Evolutionary conservation across 2,797 vertebrate genomes (phyloP).

Genomic region (Cichlasoma orientale): DNA sequence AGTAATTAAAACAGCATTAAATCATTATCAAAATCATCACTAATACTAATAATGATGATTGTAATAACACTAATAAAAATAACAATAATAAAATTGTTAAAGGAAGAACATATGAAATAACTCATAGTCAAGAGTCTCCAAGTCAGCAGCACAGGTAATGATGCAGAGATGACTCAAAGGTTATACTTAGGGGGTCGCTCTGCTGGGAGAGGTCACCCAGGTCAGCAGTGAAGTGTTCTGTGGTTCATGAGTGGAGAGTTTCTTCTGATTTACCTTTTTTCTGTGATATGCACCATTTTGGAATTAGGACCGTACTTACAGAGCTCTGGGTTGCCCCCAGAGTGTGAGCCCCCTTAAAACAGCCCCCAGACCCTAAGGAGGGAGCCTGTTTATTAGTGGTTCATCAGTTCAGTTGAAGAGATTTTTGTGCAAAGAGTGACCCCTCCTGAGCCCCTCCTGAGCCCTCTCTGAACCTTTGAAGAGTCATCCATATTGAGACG

Average conservation of each 20-base stretch:
- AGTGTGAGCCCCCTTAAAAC: not conserved
- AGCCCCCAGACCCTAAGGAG: not conserved
- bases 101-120: not conserved
- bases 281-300: no score
- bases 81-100: not conserved
- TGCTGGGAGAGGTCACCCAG: no score
- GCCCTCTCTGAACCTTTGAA: not conserved
- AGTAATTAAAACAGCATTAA: no score
- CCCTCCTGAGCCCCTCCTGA: not conserved
- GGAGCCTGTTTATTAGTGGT: not conserved
- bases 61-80: no score
- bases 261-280: no score
- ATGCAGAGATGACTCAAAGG: no score
- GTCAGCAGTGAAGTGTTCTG: no score
- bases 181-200: no score
- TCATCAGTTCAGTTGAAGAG: not conserved
- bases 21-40: not conserved
- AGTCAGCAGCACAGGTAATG: not conserved
- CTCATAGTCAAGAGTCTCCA: not conserved
- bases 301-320: no score
- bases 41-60: no score
- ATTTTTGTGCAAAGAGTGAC: not conserved
- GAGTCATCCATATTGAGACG: not conserved
- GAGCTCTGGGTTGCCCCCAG: no score
- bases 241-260: no score